A percentile compares a stretch with the other conserved stretches of the same genome.
Conservation (phyloP, 2,113 vertebrate species). For the Sceloporus undulatus region DNA sequence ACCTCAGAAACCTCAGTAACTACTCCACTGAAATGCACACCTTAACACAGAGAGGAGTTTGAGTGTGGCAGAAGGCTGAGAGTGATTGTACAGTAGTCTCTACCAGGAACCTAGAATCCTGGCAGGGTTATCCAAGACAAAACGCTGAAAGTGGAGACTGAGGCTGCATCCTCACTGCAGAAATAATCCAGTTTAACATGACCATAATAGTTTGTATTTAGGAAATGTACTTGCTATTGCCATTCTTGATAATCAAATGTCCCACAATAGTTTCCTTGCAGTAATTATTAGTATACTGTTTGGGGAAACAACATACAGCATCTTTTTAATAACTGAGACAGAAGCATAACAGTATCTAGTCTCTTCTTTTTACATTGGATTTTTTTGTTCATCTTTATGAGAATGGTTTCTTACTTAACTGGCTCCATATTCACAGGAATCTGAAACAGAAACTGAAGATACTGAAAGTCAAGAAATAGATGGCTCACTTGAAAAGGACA, state of each 20-base stretch:
- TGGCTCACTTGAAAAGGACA: constrained; percentile 69
- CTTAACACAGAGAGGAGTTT: too few species aligned
- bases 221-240: not conserved
- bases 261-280: not conserved
- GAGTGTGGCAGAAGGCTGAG: too few species aligned
- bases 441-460: constrained; percentile 72
- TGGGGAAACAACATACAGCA: not conserved
- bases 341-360: not conserved
- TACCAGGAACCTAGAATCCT: too few species aligned
- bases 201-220: not conserved
- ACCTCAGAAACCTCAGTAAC: too few species aligned
- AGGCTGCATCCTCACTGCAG: too few species aligned
- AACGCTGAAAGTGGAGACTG: too few species aligned
- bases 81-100: too few species aligned
- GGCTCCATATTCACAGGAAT: constrained; percentile 20
- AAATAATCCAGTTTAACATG: too few species aligned
- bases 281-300: not conserved
- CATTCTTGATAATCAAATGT: not conserved
- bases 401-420: constrained; percentile 6
- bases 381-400: not conserved
- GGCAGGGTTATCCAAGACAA: too few species aligned
- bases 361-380: constrained; percentile 6
- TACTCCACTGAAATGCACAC: too few species aligned
- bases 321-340: not conserved
- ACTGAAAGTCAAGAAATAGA: constrained; percentile 64